Evolutionary conservation across 2,888 invertebrate species (phyloP).

Genomic region (Zootermopsis nevadensis): DNA sequence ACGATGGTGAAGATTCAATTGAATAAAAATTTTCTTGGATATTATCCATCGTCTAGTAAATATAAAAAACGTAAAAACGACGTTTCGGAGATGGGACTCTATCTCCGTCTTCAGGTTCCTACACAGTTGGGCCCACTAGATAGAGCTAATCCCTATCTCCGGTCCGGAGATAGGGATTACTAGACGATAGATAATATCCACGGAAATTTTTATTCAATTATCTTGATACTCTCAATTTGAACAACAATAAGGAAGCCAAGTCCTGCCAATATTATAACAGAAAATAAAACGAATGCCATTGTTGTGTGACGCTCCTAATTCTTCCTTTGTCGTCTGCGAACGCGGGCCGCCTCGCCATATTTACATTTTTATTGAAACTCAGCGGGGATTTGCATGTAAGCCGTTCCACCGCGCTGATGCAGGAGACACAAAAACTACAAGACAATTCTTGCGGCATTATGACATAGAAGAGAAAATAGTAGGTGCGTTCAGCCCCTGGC

Average conservation of each 20-base stretch:
- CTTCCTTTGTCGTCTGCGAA: conserved; percentile 39
- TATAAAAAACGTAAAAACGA: too few species aligned
- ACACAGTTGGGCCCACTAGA: too few species aligned
- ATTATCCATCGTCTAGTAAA: too few species aligned
- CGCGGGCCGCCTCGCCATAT: conserved; percentile 59
- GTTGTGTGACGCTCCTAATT: conserved; percentile 20
- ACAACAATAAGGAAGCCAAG: neutral
- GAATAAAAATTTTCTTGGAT: too few species aligned
- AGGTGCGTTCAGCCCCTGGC: neutral
- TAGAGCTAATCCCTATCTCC: too few species aligned
- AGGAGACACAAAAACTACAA: conserved; percentile 17
- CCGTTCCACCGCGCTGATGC: conserved; percentile 33
- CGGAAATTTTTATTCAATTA: too few species aligned
- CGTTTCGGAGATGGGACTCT: too few species aligned
- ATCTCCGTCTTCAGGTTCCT: too few species aligned
- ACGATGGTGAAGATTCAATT: too few species aligned
- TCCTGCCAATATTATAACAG: neutral
- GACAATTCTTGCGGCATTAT: conserved; percentile 42
- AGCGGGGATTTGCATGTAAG: conserved; percentile 54
- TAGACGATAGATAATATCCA: too few species aligned
- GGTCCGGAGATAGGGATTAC: too few species aligned
- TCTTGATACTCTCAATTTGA: neutral
- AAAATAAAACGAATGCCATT: conserved; percentile 29
- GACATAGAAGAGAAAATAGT: conserved; percentile 48
- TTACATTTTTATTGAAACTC: conserved; percentile 65